A percentile compares a stretch with the other conserved stretches of the same genome.
phyloP scores from a whole-genome alignment of 2,888 invertebrate genomes.

The Temnothorax unifasciatus region DNA sequence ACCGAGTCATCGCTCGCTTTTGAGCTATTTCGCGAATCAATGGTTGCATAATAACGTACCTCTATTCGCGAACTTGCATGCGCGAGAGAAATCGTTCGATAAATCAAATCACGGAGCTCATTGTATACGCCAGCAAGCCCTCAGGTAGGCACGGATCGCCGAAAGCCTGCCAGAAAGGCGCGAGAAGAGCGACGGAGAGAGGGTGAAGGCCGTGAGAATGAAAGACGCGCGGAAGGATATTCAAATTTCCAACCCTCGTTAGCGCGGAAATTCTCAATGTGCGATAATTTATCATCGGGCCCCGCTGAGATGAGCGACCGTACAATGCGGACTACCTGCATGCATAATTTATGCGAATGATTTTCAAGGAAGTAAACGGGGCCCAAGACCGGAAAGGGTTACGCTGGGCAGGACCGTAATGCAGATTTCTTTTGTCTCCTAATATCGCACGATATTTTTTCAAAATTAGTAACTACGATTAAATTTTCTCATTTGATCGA shows the following conservation, averaged over 20 bases:
- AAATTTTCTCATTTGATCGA: neutral
- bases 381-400: constrained; percentile 73
- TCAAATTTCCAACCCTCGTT: constrained; percentile 85
- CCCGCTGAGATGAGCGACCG: constrained; percentile 80
- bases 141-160: constrained; percentile 69
- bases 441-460: neutral
- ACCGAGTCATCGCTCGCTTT: constrained; percentile 15
- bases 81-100: constrained; percentile 79
- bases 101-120: constrained; percentile 85
- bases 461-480: neutral
- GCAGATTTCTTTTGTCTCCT: neutral
- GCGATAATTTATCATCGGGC: constrained; percentile 84
- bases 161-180: constrained; percentile 49
- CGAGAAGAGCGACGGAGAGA: constrained; percentile 41
- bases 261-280: constrained; percentile 82
- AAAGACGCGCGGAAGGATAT: constrained; percentile 82
- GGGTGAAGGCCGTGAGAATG: constrained; percentile 80
- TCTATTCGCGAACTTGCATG: constrained; percentile 65
- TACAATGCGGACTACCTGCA: constrained; percentile 82
- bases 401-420: constrained; percentile 68
- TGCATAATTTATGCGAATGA: constrained; percentile 80
- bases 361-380: constrained; percentile 75
- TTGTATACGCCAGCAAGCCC: constrained; percentile 75
- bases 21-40: constrained; percentile 43
- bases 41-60: constrained; percentile 33